Conservation (phyloP, 2,797 vertebrate genomes). For the Argya squamiceps region DNA sequence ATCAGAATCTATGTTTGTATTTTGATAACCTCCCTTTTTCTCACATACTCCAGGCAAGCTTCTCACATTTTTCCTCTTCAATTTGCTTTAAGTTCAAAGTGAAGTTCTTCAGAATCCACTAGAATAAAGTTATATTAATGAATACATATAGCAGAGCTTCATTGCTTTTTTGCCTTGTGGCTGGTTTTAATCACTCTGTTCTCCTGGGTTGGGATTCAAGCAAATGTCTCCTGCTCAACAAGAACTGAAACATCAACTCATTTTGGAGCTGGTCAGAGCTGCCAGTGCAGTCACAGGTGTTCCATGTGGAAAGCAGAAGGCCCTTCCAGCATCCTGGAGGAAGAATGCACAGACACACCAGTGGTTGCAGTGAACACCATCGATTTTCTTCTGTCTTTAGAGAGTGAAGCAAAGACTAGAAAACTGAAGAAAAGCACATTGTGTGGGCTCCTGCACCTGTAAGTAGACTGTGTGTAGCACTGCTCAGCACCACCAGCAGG, state of each 20-base stretch:
- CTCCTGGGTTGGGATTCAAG: neutral
- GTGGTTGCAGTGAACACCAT: neutral
- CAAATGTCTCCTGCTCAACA: neutral
- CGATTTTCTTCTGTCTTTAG: neutral
- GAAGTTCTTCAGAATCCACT: neutral
- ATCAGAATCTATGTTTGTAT: neutral
- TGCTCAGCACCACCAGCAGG: neutral
- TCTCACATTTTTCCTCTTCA: neutral
- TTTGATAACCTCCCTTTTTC: neutral
- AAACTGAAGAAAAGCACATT: neutral
- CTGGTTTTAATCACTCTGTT: neutral
- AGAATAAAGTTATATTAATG: neutral
- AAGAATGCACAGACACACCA: neutral
- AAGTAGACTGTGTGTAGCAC: neutral
- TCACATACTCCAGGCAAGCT: neutral
- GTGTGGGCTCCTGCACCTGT: neutral
- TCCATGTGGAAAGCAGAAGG: neutral
- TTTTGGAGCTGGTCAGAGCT: neutral
- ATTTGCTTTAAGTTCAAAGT: neutral
- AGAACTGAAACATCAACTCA: neutral
- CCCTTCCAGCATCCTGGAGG: neutral
- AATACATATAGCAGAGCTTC: neutral
- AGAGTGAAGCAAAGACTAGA: neutral
- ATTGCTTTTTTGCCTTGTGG: neutral
- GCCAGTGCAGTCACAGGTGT: fast-evolving